Evolutionary conservation across 2,113 vertebrate genomes (phyloP).

Genomic region (Gasterosteus nipponicus): DNA sequence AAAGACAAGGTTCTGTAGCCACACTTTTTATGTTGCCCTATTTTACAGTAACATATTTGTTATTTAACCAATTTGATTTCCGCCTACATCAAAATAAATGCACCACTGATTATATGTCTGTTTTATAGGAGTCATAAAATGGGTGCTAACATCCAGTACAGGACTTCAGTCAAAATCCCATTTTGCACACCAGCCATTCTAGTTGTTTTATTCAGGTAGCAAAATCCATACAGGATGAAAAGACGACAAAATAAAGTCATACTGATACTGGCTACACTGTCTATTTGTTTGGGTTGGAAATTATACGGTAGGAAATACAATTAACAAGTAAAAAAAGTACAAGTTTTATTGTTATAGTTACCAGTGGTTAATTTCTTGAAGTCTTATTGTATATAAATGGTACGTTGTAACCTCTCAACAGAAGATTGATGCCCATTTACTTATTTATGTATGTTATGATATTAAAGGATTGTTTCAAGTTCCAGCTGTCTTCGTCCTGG

Average conservation of each 20-base stretch:
- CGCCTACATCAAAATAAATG: background rate
- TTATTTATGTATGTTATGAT: background rate
- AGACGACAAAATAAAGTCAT: background rate
- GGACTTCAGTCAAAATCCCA: background rate
- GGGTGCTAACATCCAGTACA: background rate
- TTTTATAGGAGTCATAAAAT: background rate
- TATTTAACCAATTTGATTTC: constrained; percentile 6
- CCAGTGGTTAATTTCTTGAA: no score
- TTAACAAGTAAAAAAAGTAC: background rate
- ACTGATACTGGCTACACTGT: background rate
- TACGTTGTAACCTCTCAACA: background rate
- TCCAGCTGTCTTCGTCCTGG: background rate
- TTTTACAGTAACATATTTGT: background rate
- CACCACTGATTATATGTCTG: background rate
- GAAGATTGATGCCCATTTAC: background rate
- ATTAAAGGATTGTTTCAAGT: background rate
- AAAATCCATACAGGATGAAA: background rate
- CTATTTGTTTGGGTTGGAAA: background rate
- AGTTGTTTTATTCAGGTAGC: background rate
- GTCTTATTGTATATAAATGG: no score
- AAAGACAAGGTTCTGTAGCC: background rate
- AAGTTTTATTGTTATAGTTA: background rate
- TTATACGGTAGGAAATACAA: background rate
- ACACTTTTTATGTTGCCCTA: background rate
- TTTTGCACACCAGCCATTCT: background rate